Conservation (phyloP, 2,888 invertebrate species). For the Cheilosia vulpina region DNA sequence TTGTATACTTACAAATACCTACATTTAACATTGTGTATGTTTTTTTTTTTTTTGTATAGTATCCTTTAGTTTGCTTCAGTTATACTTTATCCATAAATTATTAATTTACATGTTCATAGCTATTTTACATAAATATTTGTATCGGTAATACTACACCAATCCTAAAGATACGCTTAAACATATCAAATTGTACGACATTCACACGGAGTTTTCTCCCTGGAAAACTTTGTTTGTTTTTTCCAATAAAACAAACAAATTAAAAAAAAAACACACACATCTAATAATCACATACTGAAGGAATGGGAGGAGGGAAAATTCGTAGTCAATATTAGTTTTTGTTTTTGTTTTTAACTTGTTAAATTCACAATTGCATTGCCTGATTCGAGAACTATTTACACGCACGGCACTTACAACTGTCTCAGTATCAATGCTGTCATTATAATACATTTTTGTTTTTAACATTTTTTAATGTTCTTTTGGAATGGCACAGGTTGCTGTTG, state of each 20-base stretch:
- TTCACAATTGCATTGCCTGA: conserved; percentile 70
- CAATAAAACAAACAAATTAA: not conserved
- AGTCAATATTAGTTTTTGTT: not conserved
- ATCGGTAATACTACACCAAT: conserved; percentile 54
- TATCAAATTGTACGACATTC: conserved; percentile 39
- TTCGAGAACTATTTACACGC: conserved; percentile 54
- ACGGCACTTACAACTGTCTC: conserved; percentile 34
- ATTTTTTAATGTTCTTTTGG: conserved; percentile 32
- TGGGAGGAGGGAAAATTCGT: conserved; percentile 17
- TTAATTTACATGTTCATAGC: conserved; percentile 55
- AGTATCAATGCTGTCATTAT: not conserved
- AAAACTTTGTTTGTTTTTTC: conserved; percentile 29
- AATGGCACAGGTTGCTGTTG: conserved; percentile 66
- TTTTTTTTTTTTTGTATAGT: conserved; percentile 43
- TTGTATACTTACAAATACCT: conserved; percentile 71
- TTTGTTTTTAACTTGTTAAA: conserved; percentile 28
- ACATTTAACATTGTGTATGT: conserved; percentile 62
- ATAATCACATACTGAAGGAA: conserved; percentile 34
- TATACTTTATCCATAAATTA: conserved; percentile 52
- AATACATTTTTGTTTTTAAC: not conserved
- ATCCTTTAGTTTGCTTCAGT: conserved; percentile 38
- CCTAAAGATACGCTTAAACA: conserved; percentile 53
- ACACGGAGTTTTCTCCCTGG: conserved; percentile 13
- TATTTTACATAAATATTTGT: conserved; percentile 60
- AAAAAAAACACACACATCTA: conserved; percentile 2